A percentile compares a stretch with the other conserved stretches of the same genome.
Conservation (phyloP, 2,113 vertebrate species). For the Aix galericulata region DNA sequence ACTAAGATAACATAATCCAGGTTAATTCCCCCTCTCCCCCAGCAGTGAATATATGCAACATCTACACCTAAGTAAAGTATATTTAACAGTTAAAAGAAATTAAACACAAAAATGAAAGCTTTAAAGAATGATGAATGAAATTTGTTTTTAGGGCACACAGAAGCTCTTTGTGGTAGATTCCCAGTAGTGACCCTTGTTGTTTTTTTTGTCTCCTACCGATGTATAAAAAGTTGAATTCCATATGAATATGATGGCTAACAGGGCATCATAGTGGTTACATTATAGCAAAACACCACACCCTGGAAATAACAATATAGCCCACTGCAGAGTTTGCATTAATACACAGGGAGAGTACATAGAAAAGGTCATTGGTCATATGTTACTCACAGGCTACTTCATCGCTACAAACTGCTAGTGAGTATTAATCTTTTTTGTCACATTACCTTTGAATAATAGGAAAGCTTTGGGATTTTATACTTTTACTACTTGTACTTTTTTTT, state of each 20-base stretch:
- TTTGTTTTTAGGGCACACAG: slow-evolving; percentile 63
- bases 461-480: slow-evolving; percentile 84
- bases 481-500: slow-evolving; percentile 81
- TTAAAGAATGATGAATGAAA: slow-evolving; percentile 70
- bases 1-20: slow-evolving; percentile 78
- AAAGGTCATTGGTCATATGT: slow-evolving; percentile 71
- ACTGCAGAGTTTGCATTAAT: slow-evolving; percentile 71
- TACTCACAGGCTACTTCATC: slow-evolving; percentile 78
- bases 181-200: slow-evolving; percentile 32
- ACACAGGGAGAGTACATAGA: slow-evolving; percentile 48
- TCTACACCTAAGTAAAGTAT: slow-evolving; percentile 82
- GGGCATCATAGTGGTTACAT: slow-evolving; percentile 75
- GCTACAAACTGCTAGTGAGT: slow-evolving; percentile 48
- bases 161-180: slow-evolving; percentile 67
- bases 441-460: slow-evolving; percentile 86
- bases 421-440: slow-evolving; percentile 55
- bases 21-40: slow-evolving; percentile 55
- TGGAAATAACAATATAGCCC: slow-evolving; percentile 55
- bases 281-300: slow-evolving; percentile 47
- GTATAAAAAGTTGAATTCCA: slow-evolving; percentile 57
- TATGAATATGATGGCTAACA: slow-evolving; percentile 35
- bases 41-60: slow-evolving; percentile 81
- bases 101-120: slow-evolving; percentile 78
- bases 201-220: slow-evolving; percentile 60
- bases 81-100: slow-evolving; percentile 79